Evolutionary conservation across 2,797 vertebrate species (phyloP).

Genomic region (Enteromius afrohamiltoni): DNA sequence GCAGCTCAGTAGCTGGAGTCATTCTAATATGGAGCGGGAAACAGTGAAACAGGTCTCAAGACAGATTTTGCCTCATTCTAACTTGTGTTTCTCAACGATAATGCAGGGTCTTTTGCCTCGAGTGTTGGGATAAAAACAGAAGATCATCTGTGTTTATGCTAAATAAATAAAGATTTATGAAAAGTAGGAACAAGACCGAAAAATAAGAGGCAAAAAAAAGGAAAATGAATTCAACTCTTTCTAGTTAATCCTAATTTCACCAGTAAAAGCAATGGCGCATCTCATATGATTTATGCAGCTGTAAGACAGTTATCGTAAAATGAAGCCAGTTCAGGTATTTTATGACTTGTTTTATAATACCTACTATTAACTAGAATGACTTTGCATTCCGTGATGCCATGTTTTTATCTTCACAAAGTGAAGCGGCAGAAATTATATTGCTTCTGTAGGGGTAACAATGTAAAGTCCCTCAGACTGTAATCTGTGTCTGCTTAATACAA

Average conservation of each 20-base stretch:
- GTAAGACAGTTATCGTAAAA: constrained; percentile 28
- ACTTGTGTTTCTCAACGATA: constrained; percentile 21
- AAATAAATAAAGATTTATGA: constrained; percentile 1
- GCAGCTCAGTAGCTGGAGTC: neutral
- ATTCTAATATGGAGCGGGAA: neutral
- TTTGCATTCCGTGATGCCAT: neutral
- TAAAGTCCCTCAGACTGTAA: neutral
- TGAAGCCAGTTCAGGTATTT: constrained; percentile 53
- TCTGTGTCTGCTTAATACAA: neutral
- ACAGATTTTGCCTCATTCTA: constrained; percentile 1
- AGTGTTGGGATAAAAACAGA: constrained; percentile 1
- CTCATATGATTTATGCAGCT: neutral
- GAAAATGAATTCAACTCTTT: neutral
- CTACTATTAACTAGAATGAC: neutral
- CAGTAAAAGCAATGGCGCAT: neutral
- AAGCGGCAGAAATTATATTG: neutral
- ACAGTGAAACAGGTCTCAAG: neutral
- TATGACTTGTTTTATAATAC: neutral
- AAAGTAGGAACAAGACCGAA: neutral
- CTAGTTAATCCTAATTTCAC: neutral
- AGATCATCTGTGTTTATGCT: neutral
- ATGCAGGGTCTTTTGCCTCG: neutral
- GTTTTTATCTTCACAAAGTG: neutral
- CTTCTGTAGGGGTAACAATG: neutral
- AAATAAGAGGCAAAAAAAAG: neutral